phyloP scores from a whole-genome alignment of 2,797 vertebrate species.

The Momotus momota region DNA sequence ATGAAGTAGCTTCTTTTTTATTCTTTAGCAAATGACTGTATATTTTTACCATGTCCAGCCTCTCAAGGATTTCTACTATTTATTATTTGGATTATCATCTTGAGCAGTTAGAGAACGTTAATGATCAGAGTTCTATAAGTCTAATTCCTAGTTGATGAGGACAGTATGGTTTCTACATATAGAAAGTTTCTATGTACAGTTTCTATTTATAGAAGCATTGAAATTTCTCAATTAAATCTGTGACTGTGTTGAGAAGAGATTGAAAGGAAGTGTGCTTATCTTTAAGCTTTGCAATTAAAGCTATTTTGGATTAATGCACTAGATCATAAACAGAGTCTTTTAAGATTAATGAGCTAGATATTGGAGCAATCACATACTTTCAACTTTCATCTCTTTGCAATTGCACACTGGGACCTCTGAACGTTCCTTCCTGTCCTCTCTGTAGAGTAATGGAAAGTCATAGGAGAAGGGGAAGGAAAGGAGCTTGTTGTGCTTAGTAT shows the following conservation, averaged over 20 bases:
- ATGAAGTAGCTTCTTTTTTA: neutral
- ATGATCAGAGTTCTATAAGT: neutral
- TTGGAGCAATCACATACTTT: constrained; percentile 41
- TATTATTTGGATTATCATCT: neutral
- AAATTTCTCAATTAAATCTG: neutral
- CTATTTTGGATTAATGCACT: neutral
- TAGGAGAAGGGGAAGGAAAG: neutral
- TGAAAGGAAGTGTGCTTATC: neutral
- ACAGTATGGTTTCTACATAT: neutral
- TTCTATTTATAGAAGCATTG: neutral
- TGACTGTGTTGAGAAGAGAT: neutral
- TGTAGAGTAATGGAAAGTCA: neutral
- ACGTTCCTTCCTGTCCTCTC: neutral
- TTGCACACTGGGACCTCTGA: neutral
- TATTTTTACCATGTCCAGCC: neutral
- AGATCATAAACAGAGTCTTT: constrained; percentile 1
- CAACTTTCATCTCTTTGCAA: constrained; percentile 19
- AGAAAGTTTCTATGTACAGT: neutral
- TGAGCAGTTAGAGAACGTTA: neutral
- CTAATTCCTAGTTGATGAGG: neutral
- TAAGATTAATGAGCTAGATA: constrained; percentile 40
- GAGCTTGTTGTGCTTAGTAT: neutral
- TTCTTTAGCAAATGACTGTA: neutral
- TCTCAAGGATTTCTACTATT: neutral
- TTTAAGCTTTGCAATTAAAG: constrained; percentile 11